Base-by-base conservation (phyloP, 1,140 invertebrate species). In the Drosophila grimshawi region DNA sequence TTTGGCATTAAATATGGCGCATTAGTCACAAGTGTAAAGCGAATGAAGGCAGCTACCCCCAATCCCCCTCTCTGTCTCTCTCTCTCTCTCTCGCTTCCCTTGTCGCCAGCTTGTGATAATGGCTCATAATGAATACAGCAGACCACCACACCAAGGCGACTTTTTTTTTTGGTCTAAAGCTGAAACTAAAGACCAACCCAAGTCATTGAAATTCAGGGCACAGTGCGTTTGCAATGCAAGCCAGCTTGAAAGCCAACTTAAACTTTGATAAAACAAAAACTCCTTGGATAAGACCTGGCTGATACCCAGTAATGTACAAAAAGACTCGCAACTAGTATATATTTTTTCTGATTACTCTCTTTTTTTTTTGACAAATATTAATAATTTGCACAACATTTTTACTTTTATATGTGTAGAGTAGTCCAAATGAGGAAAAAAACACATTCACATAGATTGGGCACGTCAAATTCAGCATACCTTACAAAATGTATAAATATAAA, bases 71-170 rank as follows among this genome's bases (percentile, higher is more conserved):
- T 55, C 71, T 45, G n/a, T 48, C 52, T 6, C 19, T 4, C 33
- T 2, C 39, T 41, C 29, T 11, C 49, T 67, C 62, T 67, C 37
- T 7, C 53, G 76, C 45, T 67, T 78, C 62, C 65, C 80, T 88
- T 86, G 83, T 88, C 80, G 85, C 85, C 83, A 88, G 85, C 83
- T 89, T 80, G 85, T 83, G 83, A 83, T 89, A 88, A 88, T 88
- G 83, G 85, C 66, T 83, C 83, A 88, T 89, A 89, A 88, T 88
- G 83, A 88, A 88, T 83, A 86, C 71, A 82, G 69, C 57, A 68
- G 71, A 67, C 82, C 82, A 67, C 82, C 82, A 72, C 82, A 88
- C 59, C 49, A 82, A 82, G 82, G 82, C 75, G 67, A 19, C 19
- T 19, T 19, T 19, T 19, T 59, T 67, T 79, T 76, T 79, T 52